phyloP scores from a whole-genome alignment of 2,888 invertebrate species.

The Ashinkailepas kermadecensis region DNA sequence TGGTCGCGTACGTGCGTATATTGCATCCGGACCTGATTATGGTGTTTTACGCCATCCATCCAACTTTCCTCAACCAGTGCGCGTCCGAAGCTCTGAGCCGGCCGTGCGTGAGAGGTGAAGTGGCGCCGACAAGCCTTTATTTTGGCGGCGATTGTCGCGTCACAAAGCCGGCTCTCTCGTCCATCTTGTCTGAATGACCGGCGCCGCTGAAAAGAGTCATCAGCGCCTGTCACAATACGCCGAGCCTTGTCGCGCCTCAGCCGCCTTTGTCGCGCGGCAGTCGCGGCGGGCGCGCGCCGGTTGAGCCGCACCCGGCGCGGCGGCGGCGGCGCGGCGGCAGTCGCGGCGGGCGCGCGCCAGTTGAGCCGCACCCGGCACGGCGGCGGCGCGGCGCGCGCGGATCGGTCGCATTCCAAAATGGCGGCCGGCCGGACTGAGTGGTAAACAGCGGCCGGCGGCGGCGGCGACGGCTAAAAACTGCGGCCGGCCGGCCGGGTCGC shows the following conservation, averaged over 20 bases:
- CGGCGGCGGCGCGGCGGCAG: background rate
- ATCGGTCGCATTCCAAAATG: background rate
- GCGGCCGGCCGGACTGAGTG: background rate
- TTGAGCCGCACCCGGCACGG: background rate
- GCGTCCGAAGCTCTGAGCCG: background rate
- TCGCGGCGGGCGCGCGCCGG: background rate
- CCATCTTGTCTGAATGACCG: background rate
- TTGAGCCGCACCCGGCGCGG: background rate
- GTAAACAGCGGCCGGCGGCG: background rate
- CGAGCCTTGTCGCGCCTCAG: background rate
- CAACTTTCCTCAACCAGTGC: background rate
- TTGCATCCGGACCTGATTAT: background rate
- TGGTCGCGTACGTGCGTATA: background rate
- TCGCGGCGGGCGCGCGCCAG: background rate
- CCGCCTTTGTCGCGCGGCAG: background rate
- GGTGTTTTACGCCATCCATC: background rate
- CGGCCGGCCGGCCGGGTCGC: too few species aligned
- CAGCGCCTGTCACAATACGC: background rate
- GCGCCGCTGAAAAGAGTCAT: background rate
- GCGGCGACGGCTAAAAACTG: too few species aligned
- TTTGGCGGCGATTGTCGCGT: background rate
- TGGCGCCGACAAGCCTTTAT: background rate
- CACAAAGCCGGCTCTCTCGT: background rate
- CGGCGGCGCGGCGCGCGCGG: background rate
- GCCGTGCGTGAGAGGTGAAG: background rate